phyloP scores from a whole-genome alignment of 1,140 invertebrate genomes.

The Formica selysi region DNA sequence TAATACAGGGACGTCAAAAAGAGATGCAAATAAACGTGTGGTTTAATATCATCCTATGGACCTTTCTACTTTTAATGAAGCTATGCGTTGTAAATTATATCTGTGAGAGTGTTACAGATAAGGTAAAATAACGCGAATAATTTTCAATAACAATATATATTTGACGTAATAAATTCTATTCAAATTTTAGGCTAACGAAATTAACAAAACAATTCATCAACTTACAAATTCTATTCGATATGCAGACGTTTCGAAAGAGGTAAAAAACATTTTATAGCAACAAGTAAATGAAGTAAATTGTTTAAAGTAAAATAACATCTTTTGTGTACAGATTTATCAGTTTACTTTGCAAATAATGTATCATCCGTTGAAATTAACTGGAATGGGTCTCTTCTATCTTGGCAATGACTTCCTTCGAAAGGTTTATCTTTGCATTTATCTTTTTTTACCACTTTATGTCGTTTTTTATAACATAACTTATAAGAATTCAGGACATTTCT shows the following conservation, averaged over 20 bases:
- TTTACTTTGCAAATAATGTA: constrained; percentile 7
- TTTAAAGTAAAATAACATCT: background rate
- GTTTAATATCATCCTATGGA: background rate
- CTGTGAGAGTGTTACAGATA: constrained; percentile 16
- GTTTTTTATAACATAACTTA: background rate
- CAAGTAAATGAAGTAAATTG: background rate
- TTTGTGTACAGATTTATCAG: background rate
- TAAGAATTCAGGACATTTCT: too few species aligned
- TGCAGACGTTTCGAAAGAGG: background rate
- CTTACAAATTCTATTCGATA: background rate
- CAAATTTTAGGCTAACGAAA: background rate
- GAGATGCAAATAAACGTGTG: background rate
- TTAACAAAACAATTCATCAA: background rate
- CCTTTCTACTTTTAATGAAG: background rate
- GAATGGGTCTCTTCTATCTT: constrained; percentile 4
- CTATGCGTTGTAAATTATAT: constrained; percentile 6
- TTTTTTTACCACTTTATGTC: background rate
- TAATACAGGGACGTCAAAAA: background rate
- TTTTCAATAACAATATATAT: constrained; percentile 2
- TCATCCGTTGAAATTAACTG: constrained; percentile 2
- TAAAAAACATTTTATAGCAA: constrained; percentile 32
- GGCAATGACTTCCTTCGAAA: constrained; percentile 27
- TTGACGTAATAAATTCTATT: background rate
- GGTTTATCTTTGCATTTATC: background rate
- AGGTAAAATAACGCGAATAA: constrained; percentile 13